Evolutionary conservation across 2,797 vertebrate genomes (phyloP), one percentile per base, ranked within the genome.

Genomic region (Tapera naevia): DNA sequence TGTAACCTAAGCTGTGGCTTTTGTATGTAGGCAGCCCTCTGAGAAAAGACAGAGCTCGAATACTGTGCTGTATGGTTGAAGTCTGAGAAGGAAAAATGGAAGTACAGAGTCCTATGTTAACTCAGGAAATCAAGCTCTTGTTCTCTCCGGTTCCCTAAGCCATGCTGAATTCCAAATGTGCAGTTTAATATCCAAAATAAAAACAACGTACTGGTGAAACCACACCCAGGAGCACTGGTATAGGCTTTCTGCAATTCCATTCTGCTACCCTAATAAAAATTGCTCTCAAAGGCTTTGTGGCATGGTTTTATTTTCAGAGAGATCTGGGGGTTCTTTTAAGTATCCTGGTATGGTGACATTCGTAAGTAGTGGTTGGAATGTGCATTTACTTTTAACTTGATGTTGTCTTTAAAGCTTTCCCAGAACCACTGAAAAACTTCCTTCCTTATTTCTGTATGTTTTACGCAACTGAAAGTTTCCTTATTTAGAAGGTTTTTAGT

Each of bases 201-300:
- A 93, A 80, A 62, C 86, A 83, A 76, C 71, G 0, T 80, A 51
- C 74, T 90, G 89, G 71, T 95, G 88, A 90, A 96, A 90, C 78
- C 60, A 90, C 89, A 83, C 93, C 94, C 87, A 80, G 81, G 53
- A 72, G 93, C 91, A 78, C 58, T 97, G 96, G 95, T 96, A 80
- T 82, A 97, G 97, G 96, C 97, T 97, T 97, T 96, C 97, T 96
- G 97, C 96, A 57, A 95, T 95, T 97, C 96, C 96, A 71, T 97
- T 97, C 97, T 97, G 97, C 97, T 98, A 93, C 94, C 97, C 96
- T 96, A 95, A 98, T 98, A 98, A 98, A 98, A 97, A 95, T 95
- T 92, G 96, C 96, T 98, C 95, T 98, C 95, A 93, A 87, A 97
- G 84, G 94, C 58, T 87, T 96, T 94, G 93, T 97, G 70, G 85